A percentile compares a stretch with the other conserved stretches of the same genome.
phyloP scores from a whole-genome alignment of 2,888 invertebrate species.

The Lasiommata megera region DNA sequence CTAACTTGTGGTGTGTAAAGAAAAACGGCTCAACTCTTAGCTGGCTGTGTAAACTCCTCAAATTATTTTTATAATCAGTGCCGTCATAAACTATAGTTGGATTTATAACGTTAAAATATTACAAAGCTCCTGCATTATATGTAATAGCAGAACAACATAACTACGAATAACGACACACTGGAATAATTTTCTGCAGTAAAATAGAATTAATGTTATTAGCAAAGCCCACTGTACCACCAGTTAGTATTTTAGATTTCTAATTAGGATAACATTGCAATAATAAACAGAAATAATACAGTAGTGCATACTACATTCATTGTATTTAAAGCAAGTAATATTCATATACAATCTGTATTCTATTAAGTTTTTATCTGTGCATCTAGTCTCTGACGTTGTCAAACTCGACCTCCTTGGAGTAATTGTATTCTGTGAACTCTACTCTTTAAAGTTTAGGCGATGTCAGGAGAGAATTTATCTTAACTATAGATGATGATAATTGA shows the following conservation, averaged over 20 bases:
- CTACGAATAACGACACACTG: neutral
- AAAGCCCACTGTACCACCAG: constrained; percentile 14
- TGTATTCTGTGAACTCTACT: too few relatives aligned
- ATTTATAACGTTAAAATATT: neutral
- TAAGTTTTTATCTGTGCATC: neutral
- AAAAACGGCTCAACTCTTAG: too few relatives aligned
- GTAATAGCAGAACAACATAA: constrained; percentile 10
- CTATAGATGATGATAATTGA: too few relatives aligned
- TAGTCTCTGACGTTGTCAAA: too few relatives aligned
- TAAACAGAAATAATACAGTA: constrained; percentile 22
- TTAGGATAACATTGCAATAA: constrained; percentile 31
- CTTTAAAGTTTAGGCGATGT: too few relatives aligned
- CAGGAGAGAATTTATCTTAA: too few relatives aligned
- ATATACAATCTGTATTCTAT: constrained; percentile 8
- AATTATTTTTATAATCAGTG: too few relatives aligned
- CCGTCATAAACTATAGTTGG: too few relatives aligned
- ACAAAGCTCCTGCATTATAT: constrained; percentile 18
- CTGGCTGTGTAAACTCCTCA: too few relatives aligned
- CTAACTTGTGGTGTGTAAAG: too few relatives aligned
- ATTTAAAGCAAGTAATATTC: constrained; percentile 16
- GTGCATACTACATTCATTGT: constrained; percentile 17
- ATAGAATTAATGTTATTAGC: constrained; percentile 20
- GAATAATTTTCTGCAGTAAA: constrained; percentile 19
- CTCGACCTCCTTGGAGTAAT: too few relatives aligned
- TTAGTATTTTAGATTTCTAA: constrained; percentile 35